Evolutionary conservation across 2,888 invertebrate genomes (phyloP), one percentile per base, ranked within the genome.

Genomic region (Sinhomidia bicolor): DNA sequence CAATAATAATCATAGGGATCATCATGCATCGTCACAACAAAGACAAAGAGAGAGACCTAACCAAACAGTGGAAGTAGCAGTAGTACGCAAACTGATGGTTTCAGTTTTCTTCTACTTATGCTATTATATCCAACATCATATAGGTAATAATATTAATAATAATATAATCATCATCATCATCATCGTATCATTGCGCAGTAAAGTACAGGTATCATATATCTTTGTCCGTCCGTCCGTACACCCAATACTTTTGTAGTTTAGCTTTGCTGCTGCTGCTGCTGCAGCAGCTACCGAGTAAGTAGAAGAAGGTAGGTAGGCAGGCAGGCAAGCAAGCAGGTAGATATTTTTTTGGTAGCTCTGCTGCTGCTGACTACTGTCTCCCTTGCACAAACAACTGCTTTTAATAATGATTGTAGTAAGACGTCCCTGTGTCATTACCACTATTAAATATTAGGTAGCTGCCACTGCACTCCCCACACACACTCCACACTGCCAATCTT

Each of bases 341-440:
- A 9, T 32, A 17, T 17, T 68, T 17, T 32, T 23, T 71, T 44
- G 62, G 62, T 32, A 71, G 41, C 71, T 14, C 5, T 36, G 62
- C 29, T 17, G n/a, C n/a, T n/a, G n/a, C n/a, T n/a, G n/a, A n/a
- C n/a, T n/a, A 17, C 57, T 23, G 12, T 20, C 57, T 60, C 57
- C 20, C n/a, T 23, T 60, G 71, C 71, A n/a, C 32, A 78, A 54
- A 54, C 54, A 29, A 78, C 76, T 71, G 44, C 71, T 71, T 71
- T 71, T 71, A 71, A 44, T 71, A 76, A 76, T 78, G 29, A 78
- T 32, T n/a, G n/a, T n/a, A 78, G 29, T 78, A 78, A 78, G 78
- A 51, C 78, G 32, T 78, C 54, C 78, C 78, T 78, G 54, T 78
- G 78, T 78, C 78, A 78, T 78, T 78, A 78, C 51, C 54, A 54